Conservation (phyloP, 2,888 invertebrate genomes). For the Spisula solida region DNA sequence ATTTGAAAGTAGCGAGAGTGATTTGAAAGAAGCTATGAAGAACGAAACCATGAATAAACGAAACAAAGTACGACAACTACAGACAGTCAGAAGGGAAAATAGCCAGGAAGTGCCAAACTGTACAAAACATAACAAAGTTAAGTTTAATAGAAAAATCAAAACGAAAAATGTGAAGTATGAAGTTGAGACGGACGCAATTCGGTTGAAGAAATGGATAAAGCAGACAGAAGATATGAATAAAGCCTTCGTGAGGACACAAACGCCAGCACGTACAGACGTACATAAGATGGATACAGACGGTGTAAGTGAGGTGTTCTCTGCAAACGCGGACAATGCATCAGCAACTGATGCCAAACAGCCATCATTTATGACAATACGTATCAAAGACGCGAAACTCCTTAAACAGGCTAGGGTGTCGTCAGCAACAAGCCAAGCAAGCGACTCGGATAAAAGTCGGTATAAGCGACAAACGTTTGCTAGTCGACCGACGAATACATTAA, state of each 20-base stretch:
- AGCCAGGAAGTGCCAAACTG: not conserved
- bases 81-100: not conserved
- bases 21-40: not conserved
- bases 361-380: conserved; percentile 19
- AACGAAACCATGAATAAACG: not conserved
- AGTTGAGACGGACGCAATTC: conserved; percentile 5
- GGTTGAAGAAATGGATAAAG: conserved; percentile 35
- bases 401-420: conserved; percentile 23
- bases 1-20: conserved; percentile 23
- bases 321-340: not conserved
- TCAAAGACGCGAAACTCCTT: not conserved
- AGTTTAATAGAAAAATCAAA: conserved; percentile 9
- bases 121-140: not conserved
- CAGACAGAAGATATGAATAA: conserved; percentile 41
- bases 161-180: not conserved
- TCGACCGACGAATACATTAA: conserved; percentile 23
- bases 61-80: not conserved
- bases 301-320: not conserved
- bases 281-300: not conserved
- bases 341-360: not conserved
- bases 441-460: conserved; percentile 29
- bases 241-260: not conserved
- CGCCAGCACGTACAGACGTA: too few species aligned
- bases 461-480: conserved; percentile 38
- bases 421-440: conserved; percentile 23